Evolutionary conservation across 2,113 vertebrate species (phyloP).

Genomic region (Oncorhynchus kisutch): DNA sequence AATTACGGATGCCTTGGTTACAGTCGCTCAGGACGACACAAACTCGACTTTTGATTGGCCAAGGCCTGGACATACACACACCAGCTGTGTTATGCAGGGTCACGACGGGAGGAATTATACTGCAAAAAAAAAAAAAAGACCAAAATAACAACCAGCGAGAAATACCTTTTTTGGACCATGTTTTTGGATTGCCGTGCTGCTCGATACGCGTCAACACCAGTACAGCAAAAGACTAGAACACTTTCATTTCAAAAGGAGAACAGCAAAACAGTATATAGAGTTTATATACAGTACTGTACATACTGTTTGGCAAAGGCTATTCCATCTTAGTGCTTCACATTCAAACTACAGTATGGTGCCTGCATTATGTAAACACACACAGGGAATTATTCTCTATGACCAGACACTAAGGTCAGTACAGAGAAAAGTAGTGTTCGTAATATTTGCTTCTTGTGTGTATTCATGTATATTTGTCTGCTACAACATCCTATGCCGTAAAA

Average conservation of each 20-base stretch:
- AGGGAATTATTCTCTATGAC: slow-evolving; percentile 12
- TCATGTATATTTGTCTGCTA: not conserved
- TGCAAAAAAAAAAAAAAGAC: not conserved
- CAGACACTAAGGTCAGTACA: slow-evolving; percentile 8
- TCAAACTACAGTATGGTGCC: slow-evolving; percentile 7
- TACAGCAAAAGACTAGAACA: not conserved
- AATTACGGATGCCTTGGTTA: not conserved
- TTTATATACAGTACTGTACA: slow-evolving; percentile 14
- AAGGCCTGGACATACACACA: slow-evolving; percentile 1
- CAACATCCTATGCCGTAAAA: too few species aligned
- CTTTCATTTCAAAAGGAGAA: slow-evolving; percentile 1
- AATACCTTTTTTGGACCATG: slow-evolving; percentile 20
- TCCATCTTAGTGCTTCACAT: not conserved
- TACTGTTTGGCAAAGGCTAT: slow-evolving; percentile 9
- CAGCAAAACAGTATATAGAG: not conserved
- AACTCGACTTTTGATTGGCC: slow-evolving; percentile 10
- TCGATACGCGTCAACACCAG: slow-evolving; percentile 9
- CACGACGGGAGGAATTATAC: not conserved
- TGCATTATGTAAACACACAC: slow-evolving; percentile 22
- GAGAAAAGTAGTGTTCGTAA: slow-evolving; percentile 16
- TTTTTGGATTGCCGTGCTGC: slow-evolving; percentile 46
- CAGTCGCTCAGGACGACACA: not conserved
- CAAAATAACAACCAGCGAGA: slow-evolving; percentile 5
- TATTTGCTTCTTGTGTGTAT: slow-evolving; percentile 9
- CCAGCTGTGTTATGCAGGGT: not conserved